Conservation (phyloP, 2,888 invertebrate genomes). For the Tholera decimalis region DNA sequence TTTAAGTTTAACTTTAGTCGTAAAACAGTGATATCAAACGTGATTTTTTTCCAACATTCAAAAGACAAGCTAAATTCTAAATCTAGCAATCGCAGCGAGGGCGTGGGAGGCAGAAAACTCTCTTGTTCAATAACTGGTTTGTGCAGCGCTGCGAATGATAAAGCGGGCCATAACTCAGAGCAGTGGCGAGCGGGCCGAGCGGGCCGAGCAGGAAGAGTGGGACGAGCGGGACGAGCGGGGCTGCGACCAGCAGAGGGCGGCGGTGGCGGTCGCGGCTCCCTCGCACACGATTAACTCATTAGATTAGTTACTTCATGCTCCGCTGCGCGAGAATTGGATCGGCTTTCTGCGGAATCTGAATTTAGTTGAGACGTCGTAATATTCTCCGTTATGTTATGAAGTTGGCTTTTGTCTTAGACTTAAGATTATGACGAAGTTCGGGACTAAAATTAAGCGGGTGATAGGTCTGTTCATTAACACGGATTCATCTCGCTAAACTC, state of each 20-base stretch:
- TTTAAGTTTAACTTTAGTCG: too few species aligned
- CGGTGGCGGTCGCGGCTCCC: conserved; percentile 34
- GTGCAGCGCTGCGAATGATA: conserved; percentile 56
- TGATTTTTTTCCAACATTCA: conserved; percentile 10
- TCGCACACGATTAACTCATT: conserved; percentile 62
- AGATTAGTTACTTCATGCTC: conserved; percentile 61
- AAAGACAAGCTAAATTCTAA: conserved; percentile 19
- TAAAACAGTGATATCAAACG: background rate
- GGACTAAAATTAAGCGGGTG: conserved; percentile 14
- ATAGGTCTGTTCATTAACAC: conserved; percentile 9
- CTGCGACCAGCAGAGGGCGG: conserved; percentile 34
- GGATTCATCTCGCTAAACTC: conserved; percentile 3
- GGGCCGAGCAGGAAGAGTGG: conserved; percentile 17
- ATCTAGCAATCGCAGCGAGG: conserved; percentile 19
- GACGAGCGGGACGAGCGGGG: conserved; percentile 21
- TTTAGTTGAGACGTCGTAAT: conserved; percentile 55
- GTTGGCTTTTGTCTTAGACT: conserved; percentile 22
- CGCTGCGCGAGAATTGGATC: conserved; percentile 56
- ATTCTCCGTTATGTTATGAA: conserved; percentile 32
- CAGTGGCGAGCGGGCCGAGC: conserved; percentile 21
- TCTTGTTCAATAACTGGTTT: conserved; percentile 57
- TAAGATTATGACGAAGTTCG: conserved; percentile 17
- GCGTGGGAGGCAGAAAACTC: conserved; percentile 37
- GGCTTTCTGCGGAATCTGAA: conserved; percentile 53
- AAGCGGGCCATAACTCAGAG: conserved; percentile 55